phyloP scores from a whole-genome alignment of 92 coral and sea anemone species.

The Muricea muricata region DNA sequence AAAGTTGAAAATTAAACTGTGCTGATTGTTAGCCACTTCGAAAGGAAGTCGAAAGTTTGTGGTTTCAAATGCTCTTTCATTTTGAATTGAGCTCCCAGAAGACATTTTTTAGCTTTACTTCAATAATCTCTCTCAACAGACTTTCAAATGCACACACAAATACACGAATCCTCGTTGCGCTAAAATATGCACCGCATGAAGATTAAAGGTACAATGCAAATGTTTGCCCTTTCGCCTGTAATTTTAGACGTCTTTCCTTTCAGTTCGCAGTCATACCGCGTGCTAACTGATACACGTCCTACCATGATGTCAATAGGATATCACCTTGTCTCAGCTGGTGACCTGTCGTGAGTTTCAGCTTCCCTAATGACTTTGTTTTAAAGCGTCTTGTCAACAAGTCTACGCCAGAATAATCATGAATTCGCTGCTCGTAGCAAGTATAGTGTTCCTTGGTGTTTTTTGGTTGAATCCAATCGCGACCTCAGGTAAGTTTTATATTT shows the following conservation, averaged over 20 bases:
- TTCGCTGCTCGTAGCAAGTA: constrained; percentile 7
- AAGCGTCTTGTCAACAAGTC: constrained; percentile 35
- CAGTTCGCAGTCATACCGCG: background rate
- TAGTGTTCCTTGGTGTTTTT: background rate
- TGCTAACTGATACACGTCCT: background rate
- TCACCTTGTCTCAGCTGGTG: background rate
- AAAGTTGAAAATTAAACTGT: too few species aligned
- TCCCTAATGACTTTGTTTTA: constrained; percentile 16
- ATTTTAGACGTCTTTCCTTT: background rate
- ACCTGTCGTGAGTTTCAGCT: background rate
- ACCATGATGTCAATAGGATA: background rate
- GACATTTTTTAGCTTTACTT: too few species aligned
- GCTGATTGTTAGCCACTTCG: too few species aligned
- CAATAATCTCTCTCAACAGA: too few species aligned
- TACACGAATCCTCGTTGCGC: too few species aligned
- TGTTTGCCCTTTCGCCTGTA: constrained; percentile 1
- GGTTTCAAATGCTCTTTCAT: too few species aligned
- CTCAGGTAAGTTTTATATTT: background rate
- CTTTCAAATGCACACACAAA: too few species aligned
- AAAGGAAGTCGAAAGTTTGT: too few species aligned
- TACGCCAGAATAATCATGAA: constrained; percentile 20
- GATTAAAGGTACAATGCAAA: too few species aligned
- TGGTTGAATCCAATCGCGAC: background rate
- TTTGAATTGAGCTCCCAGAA: too few species aligned
- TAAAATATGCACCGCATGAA: too few species aligned